phyloP scores from a whole-genome alignment of 2,113 vertebrate species.

The Phyllostomus hastatus region DNA sequence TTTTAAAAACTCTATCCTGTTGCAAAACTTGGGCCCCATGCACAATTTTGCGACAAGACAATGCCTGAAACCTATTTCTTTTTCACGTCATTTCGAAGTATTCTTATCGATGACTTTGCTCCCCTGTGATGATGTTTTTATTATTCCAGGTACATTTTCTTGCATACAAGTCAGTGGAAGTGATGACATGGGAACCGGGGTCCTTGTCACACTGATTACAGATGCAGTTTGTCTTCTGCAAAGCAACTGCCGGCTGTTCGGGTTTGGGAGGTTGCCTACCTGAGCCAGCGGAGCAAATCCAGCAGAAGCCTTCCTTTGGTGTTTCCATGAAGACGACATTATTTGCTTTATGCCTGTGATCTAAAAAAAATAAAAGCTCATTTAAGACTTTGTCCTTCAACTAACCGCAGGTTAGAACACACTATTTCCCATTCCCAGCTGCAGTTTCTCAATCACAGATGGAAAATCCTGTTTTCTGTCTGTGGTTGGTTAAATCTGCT shows the following conservation, averaged over 20 bases:
- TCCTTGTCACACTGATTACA: slow-evolving; percentile 23
- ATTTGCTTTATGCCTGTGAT: neutral
- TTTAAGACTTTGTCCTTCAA: neutral
- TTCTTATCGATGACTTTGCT: neutral
- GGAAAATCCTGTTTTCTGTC: neutral
- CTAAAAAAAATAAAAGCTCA: neutral
- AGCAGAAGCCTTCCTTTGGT: neutral
- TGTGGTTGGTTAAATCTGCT: neutral
- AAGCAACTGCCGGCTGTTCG: neutral
- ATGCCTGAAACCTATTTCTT: neutral
- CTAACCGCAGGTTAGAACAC: neutral
- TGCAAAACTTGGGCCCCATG: neutral
- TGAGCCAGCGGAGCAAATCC: neutral
- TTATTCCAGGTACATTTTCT: slow-evolving; percentile 25
- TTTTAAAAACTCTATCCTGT: neutral
- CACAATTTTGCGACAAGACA: neutral
- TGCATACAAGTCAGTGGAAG: neutral
- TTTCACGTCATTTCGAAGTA: neutral
- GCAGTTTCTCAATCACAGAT: neutral
- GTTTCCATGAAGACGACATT: neutral
- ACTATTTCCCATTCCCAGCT: too few species aligned
- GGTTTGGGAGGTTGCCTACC: neutral
- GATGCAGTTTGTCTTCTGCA: slow-evolving; percentile 16
- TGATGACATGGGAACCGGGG: neutral
- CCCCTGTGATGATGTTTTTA: neutral